A percentile compares a stretch with the other conserved stretches of the same genome.
Conservation (phyloP, 2,797 vertebrate species). For the Chelonia mydas region DNA sequence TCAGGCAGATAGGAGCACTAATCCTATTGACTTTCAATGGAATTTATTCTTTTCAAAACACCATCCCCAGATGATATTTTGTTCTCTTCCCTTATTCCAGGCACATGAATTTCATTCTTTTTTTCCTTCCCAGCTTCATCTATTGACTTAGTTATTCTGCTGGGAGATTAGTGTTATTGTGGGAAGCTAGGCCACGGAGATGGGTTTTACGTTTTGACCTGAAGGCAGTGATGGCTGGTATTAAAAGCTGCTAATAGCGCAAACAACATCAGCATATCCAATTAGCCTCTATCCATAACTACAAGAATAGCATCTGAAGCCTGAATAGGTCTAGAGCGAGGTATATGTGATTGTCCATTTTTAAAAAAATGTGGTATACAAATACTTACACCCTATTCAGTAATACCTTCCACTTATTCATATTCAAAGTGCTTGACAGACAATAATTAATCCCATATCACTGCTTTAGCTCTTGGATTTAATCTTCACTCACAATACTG, state of each 20-base stretch:
- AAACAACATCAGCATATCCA: not conserved
- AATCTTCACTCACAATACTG: not conserved
- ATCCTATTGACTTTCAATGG: not conserved
- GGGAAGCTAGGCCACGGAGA: not conserved
- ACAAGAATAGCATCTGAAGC: not conserved
- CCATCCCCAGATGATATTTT: conserved; percentile 14
- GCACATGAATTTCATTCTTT: not conserved
- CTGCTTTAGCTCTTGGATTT: not conserved
- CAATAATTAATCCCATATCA: not conserved
- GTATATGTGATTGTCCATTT: not conserved
- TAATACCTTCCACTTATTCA: not conserved
- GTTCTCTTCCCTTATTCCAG: not conserved
- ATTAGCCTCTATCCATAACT: not conserved
- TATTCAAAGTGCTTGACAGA: not conserved
- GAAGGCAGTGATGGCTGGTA: not conserved
- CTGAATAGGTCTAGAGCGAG: not conserved
- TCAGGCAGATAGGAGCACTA: not conserved
- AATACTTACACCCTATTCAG: not conserved
- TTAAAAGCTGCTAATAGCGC: not conserved
- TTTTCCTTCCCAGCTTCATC: not conserved
- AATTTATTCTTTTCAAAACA: not conserved
- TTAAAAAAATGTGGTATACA: not conserved
- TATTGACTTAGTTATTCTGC: not conserved
- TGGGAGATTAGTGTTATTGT: conserved; percentile 29
- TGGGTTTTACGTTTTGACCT: not conserved